Base-by-base conservation (phyloP, 2,888 invertebrate genomes). In the Ornithoptera alexandrae region DNA sequence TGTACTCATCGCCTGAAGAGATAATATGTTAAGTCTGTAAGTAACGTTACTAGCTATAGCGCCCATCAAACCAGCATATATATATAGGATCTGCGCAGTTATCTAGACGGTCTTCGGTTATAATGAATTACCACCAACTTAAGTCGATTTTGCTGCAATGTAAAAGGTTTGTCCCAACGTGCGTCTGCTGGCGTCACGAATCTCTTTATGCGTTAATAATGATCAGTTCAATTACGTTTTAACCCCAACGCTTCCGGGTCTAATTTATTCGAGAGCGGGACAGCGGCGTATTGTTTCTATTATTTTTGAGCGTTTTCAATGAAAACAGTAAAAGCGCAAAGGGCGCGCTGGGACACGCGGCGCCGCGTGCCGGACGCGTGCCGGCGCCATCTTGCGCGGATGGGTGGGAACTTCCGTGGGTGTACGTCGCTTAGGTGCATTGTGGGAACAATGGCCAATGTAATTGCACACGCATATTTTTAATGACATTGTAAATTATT, bases 151-250 rank as follows among this genome's bases (percentile, higher is more conserved):
- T n/a, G 18, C 0, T 53, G 15, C 12, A 30, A 53, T n/a, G n/a
- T 53, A n/a, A n/a, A 18, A 53, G 1, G 53, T 18, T 53, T 53
- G 53, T 53, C 18, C 53, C 53, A 53, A 53, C n/a, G n/a, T 1
- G 15, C 53, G 53, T 5, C n/a, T 36, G 22, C 50, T 50, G 2
- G 60, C 64, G 64, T 68, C 63, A 71, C 62, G 67, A 73, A 72
- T 71, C 74, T 72, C 66, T 59, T 67, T 78, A 81, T 84, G 81
- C 81, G 80, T 83, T 79, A 84, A 80, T 90, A 90, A 90, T 89
- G 87, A 87, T 78, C 80, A 82, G 90, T 90, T 91, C 90, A 92
- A 91, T 90, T 85, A 86, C 86, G 77, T 82, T 89, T 91, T 89
- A 90, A 89, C 92, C 92, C 89, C 81, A 53, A 79, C 79, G 81